These are phyloP conservation scores for Parasteatoda lunata DNA, from an alignment of 2,888 invertebrate genomes.

Conservation along the genomic window DNA sequence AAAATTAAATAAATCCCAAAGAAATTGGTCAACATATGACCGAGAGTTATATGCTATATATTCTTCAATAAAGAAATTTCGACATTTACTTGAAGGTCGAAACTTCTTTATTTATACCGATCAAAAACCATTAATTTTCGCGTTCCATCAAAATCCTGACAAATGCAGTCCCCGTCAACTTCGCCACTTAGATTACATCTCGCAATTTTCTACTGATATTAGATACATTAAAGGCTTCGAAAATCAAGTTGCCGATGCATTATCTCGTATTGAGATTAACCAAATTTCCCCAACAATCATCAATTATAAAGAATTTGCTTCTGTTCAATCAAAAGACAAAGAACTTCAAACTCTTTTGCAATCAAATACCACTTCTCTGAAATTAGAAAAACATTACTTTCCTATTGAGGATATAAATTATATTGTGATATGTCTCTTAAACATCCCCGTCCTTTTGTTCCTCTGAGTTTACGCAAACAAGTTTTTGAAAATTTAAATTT, in stretches of 20 bases:
- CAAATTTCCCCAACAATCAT: neutral
- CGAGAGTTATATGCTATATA: constrained; percentile 71
- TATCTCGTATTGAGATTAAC: constrained; percentile 32
- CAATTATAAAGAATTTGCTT: neutral
- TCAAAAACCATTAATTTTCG: constrained; percentile 39
- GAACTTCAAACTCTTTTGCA: neutral
- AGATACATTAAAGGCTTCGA: constrained; percentile 70
- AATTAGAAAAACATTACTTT: neutral
- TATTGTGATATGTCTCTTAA: constrained; percentile 2
- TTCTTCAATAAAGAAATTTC: constrained; percentile 69
- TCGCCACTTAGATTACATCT: too few relatives aligned
- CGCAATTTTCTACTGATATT: constrained; percentile 41
- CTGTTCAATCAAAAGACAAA: neutral
- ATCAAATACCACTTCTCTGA: neutral
- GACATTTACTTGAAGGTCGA: constrained; percentile 68
- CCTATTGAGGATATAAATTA: neutral
- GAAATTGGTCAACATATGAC: constrained; percentile 1
- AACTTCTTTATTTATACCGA: constrained; percentile 47
- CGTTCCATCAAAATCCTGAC: constrained; percentile 72
- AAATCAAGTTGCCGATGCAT: constrained; percentile 42
- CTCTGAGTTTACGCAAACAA: neutral
- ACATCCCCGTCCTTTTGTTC: constrained; percentile 19
- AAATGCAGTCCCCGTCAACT: too few relatives aligned
- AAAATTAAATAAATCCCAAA: constrained; percentile 38
- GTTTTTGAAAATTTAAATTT: neutral